Conservation (phyloP, 2,113 vertebrate species). For the Phyllostomus hastatus region DNA sequence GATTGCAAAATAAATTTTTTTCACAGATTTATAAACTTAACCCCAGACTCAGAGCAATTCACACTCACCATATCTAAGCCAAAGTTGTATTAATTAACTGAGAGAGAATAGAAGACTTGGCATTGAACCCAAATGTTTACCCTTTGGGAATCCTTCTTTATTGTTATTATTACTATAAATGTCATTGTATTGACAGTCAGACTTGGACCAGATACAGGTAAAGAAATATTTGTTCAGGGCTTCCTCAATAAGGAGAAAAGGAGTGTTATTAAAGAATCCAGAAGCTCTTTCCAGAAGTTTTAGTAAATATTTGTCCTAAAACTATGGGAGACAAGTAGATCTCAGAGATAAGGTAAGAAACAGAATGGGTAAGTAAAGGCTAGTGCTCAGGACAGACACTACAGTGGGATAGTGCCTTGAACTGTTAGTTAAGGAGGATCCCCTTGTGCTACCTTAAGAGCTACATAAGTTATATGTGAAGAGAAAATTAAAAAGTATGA, state of each 20-base stretch:
- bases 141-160: not conserved
- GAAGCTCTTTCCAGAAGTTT: not conserved
- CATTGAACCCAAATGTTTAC: not conserved
- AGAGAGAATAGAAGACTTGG: not conserved
- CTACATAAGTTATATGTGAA: not conserved
- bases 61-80: not conserved
- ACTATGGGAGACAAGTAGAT: not conserved
- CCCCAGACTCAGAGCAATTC: slow-evolving; percentile 3
- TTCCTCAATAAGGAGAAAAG: not conserved
- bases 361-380: not conserved
- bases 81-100: slow-evolving; percentile 37
- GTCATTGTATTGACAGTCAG: not conserved
- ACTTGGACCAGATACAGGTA: not conserved
- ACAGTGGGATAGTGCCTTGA: not conserved
- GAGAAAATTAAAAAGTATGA: not conserved
- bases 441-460: not conserved
- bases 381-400: not conserved
- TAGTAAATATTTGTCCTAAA: slow-evolving; percentile 38
- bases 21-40: not conserved
- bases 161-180: not conserved
- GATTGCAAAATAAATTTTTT: slow-evolving; percentile 15
- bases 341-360: not conserved
- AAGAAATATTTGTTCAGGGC: not conserved
- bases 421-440: not conserved
- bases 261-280: not conserved